These are phyloP conservation scores for Gasteruption jaculator DNA, from an alignment of 2,888 invertebrate species.

Conservation along the genomic window DNA sequence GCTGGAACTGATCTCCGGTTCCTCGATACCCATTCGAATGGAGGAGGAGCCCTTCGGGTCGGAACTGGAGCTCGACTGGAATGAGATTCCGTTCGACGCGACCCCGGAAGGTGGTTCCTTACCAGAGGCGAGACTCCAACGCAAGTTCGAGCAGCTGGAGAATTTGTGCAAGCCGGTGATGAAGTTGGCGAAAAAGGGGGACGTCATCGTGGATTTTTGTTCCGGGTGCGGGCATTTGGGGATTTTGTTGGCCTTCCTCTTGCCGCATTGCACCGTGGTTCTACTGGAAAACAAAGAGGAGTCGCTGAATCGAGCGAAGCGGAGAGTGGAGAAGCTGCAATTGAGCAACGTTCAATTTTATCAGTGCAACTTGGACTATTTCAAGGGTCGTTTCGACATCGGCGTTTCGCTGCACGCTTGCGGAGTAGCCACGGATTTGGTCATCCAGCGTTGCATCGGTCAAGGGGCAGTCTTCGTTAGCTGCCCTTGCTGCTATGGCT, in stretches of 20 bases:
- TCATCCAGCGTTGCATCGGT: slow-evolving; percentile 76
- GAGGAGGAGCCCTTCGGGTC: slow-evolving; percentile 46
- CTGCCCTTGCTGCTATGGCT: slow-evolving; percentile 94
- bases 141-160: slow-evolving; percentile 85
- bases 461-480: slow-evolving; percentile 78
- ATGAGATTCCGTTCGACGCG: slow-evolving; percentile 65
- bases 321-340: slow-evolving; percentile 63
- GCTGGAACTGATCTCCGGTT: slow-evolving; percentile 52
- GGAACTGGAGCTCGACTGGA: slow-evolving; percentile 63
- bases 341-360: slow-evolving; percentile 73
- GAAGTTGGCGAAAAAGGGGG: slow-evolving; percentile 63
- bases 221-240: slow-evolving; percentile 93
- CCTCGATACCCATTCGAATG: slow-evolving; percentile 51
- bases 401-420: slow-evolving; percentile 91
- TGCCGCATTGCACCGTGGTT: slow-evolving; percentile 75
- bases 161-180: slow-evolving; percentile 75
- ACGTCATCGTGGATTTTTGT: slow-evolving; percentile 88
- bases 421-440: slow-evolving; percentile 91
- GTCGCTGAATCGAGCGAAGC: slow-evolving; percentile 71
- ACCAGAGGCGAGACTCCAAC: slow-evolving; percentile 66
- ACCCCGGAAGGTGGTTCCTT: slow-evolving; percentile 76
- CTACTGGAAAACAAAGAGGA: slow-evolving; percentile 90
- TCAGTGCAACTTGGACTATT: slow-evolving; percentile 90
- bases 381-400: slow-evolving; percentile 74
- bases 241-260: slow-evolving; percentile 72